Conservation (phyloP, 2,797 vertebrate genomes). For the Sebastiscus albofasciatus region DNA sequence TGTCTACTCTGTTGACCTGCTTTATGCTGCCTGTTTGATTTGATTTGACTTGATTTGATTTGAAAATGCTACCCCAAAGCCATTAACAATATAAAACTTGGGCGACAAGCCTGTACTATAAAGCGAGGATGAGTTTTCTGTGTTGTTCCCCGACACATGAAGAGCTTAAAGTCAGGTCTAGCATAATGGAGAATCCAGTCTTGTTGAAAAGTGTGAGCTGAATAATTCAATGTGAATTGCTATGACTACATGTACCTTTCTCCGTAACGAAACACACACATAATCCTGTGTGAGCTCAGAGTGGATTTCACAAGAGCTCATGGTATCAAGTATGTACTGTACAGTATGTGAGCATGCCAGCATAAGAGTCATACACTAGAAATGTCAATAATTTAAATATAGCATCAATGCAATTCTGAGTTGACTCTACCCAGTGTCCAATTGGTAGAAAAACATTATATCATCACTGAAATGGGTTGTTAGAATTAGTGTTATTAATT, state of each 20-base stretch:
- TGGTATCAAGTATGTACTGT: background rate
- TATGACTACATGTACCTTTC: slow-evolving; percentile 12
- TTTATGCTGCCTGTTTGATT: background rate
- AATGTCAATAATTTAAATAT: background rate
- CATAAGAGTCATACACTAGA: background rate
- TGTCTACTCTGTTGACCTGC: background rate
- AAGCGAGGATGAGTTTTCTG: background rate
- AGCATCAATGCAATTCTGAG: background rate
- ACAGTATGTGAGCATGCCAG: background rate
- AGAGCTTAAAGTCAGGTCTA: background rate
- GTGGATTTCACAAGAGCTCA: background rate
- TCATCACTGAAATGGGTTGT: background rate
- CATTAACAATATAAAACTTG: background rate
- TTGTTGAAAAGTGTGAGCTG: slow-evolving; percentile 17
- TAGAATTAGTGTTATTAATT: background rate
- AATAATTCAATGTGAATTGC: slow-evolving; percentile 38
- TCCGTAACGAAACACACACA: background rate
- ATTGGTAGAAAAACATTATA: background rate
- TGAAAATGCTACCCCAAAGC: background rate
- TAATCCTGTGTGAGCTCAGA: slow-evolving; percentile 14
- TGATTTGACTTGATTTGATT: background rate
- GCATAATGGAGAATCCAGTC: background rate
- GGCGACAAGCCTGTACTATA: background rate
- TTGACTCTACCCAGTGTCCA: background rate
- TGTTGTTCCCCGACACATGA: background rate